Conservation (phyloP, 2,113 vertebrate species). For the Aix galericulata region DNA sequence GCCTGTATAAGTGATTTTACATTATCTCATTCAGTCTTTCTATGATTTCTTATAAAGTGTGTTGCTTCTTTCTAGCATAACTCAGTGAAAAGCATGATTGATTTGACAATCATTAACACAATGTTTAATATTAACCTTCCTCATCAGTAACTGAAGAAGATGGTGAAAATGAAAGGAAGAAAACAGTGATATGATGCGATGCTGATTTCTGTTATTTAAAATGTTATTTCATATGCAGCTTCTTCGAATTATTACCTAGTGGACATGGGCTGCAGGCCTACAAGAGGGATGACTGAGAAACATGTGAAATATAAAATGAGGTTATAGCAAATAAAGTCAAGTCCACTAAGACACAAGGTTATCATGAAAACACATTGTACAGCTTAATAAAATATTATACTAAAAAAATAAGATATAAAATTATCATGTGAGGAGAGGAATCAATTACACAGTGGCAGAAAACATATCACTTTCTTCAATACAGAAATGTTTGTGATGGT, state of each 20-base stretch:
- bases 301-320: background rate
- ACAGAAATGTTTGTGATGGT: background rate
- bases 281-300: background rate
- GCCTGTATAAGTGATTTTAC: conserved; percentile 77
- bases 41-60: conserved; percentile 80
- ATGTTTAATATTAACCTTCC: conserved; percentile 75
- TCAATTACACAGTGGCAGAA: background rate
- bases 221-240: background rate
- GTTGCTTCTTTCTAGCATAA: conserved; percentile 75
- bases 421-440: background rate
- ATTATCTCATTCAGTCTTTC: conserved; percentile 76
- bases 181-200: background rate
- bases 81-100: conserved; percentile 75
- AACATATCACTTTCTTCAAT: background rate
- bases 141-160: conserved; percentile 37
- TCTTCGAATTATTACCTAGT: background rate
- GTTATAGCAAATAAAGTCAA: background rate
- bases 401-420: background rate
- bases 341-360: background rate
- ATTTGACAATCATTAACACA: conserved; percentile 77
- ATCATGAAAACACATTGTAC: background rate
- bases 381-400: background rate
- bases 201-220: conserved; percentile 14
- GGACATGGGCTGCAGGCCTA: background rate
- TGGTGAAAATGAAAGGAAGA: background rate